Conservation (phyloP, 2,113 vertebrate species). For the Cranoglanis bouderius region DNA sequence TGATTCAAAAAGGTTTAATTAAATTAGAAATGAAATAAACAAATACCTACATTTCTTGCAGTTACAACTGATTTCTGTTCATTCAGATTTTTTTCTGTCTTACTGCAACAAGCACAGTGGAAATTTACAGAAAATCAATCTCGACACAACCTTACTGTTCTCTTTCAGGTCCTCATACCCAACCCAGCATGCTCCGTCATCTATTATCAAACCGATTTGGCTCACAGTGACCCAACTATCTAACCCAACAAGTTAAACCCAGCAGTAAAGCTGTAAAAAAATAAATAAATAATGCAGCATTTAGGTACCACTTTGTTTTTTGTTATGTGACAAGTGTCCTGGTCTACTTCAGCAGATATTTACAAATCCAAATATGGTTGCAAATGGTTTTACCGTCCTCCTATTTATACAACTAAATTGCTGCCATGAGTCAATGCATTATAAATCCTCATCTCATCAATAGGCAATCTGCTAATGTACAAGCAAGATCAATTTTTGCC, state of each 20-base stretch:
- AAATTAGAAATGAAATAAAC: background rate
- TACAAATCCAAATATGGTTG: constrained; percentile 67
- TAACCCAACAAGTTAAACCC: background rate
- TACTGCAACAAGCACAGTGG: too few relatives aligned
- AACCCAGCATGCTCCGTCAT: background rate
- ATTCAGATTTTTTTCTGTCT: background rate
- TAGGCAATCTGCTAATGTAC: constrained; percentile 81
- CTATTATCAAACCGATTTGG: background rate
- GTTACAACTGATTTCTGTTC: background rate
- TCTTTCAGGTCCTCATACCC: background rate
- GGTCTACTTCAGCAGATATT: constrained; percentile 65
- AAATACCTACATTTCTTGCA: background rate
- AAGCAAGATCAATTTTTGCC: constrained; percentile 72
- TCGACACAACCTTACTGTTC: background rate
- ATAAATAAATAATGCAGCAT: background rate
- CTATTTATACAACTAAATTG: constrained; percentile 74
- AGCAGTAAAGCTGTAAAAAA: background rate
- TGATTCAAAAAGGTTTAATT: background rate
- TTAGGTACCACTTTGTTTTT: constrained; percentile 10
- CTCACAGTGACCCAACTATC: background rate
- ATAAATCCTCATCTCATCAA: constrained; percentile 79
- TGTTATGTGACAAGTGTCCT: background rate
- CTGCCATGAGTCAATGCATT: constrained; percentile 67
- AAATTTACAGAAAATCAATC: background rate
- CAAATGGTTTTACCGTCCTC: constrained; percentile 71